Evolutionary conservation across 2,113 vertebrate genomes (phyloP), one percentile per base, ranked within the genome.

Genomic region (Hemicordylus capensis): DNA sequence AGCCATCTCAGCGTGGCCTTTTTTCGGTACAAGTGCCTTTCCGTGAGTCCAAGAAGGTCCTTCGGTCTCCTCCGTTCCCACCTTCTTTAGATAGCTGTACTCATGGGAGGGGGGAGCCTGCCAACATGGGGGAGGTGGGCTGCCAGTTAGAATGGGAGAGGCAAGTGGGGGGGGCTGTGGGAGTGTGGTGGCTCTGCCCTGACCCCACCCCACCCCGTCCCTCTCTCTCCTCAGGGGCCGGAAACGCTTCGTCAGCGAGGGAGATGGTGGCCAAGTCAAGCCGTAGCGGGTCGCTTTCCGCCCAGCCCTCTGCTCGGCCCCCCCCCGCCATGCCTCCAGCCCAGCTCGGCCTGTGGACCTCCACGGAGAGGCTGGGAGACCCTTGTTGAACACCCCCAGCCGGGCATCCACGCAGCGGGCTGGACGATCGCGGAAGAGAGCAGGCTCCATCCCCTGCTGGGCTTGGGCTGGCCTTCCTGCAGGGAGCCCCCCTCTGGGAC

Each of bases 191-290:
- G 10, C 24, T 19, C 1, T 15, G 20, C 10, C 11, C 61, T 76
- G 3, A 67, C 64, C 1, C 14, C 54, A 15, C 44, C 5, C 42
- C 28, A 20, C n/a, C 20, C 0, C 39, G 61, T 0, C 46, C 19
- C 9, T 75, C 11, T 28, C 89, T 56, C 87, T 90, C 92, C 89
- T 67, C 75, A 98, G 97, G 95, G 97, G 97, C 90, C 96, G 97
- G 28, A 98, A 98, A 90, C 97, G 97, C n/a, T 98, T 98, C 63
- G 96, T 98, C 54, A 98, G 97, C 3, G 97, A 98, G 90, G 97
- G 97, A 19, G 97, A 98, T 1, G 97, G 97, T 0, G 97, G 97
- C 0, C 80, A 85, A 15, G 95, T 98, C 80, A 97, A 98, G 92
- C 95, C 89, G 91, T 98, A 95, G 96, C 75, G 22, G 66, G 78